Base-by-base conservation (phyloP, 2,113 vertebrate species). In the Cricetomys ansorgei region DNA sequence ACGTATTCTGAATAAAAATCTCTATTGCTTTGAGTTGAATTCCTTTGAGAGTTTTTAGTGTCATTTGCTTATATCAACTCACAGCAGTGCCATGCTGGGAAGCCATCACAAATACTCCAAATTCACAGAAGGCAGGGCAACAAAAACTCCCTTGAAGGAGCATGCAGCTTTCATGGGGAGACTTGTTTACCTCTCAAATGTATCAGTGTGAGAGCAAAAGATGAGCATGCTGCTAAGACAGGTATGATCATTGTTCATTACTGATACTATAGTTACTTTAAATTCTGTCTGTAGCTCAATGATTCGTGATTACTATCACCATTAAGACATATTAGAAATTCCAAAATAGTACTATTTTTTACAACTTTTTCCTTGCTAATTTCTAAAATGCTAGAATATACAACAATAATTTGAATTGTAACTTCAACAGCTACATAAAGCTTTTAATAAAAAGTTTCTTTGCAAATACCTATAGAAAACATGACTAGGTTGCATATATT, bases 381-480 rank as follows among this genome's bases (percentile, higher is more conserved):
- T 94, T 83, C 9, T 70, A 91, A 84, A 62, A 88, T 37, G 21
- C 3, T 76, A 48, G 53, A 88, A 50, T 95, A 88, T 59, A n/a
- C 48, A 91, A 27, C 64, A 69, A 86, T 72, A 92, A 69, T 23
- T 65, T 92, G 79, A 92, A 8, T n/a, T 25, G 84, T 27, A 15
- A 84, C 43, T 79, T 87, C 7, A 73, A 45, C 45, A 69, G 7
- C 45, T 40, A 65, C 57, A 73, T 5, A 1, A 92, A 81, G 16
- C 3, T 16, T 91, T 94, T 73, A 62, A 50, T 73, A 84, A 76
- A 86, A 19, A 43, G n/a, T 19, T 40, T 77, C 62, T 73, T 91
- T 95, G 27, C 15, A 94, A 86, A 73, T 65, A 77, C 11, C 6
- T 50, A 64, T 59, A 76, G 67, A 62, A 81, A 94, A 86, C 81